These are phyloP conservation scores for Oscheius sp. DNA, from an alignment of 2,888 invertebrate genomes.

Conservation along the genomic window DNA sequence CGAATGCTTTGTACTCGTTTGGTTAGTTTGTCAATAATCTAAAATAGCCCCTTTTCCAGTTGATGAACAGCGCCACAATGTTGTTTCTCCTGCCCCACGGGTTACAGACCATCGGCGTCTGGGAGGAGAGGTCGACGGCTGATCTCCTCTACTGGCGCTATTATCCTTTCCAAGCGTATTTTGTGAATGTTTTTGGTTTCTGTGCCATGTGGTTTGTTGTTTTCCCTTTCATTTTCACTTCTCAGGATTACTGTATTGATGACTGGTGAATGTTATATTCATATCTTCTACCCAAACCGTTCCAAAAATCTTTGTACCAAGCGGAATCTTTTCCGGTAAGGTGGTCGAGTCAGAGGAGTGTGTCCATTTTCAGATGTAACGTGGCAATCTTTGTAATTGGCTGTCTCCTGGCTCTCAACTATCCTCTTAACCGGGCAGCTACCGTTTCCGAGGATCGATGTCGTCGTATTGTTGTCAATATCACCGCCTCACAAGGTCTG, in stretches of 20 bases:
- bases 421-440: slow-evolving; percentile 63
- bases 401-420: slow-evolving; percentile 60
- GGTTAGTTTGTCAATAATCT: slow-evolving; percentile 39
- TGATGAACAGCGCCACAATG: slow-evolving; percentile 67
- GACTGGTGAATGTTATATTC: slow-evolving; percentile 69
- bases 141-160: slow-evolving; percentile 59
- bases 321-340: slow-evolving; percentile 56
- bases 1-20: slow-evolving; percentile 69
- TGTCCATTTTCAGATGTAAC: slow-evolving; percentile 39
- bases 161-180: slow-evolving; percentile 65
- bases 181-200: slow-evolving; percentile 68
- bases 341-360: not conserved
- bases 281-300: slow-evolving; percentile 65
- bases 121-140: slow-evolving; percentile 54
- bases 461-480: slow-evolving; percentile 49
- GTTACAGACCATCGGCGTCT: slow-evolving; percentile 56
- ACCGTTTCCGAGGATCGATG: slow-evolving; percentile 48
- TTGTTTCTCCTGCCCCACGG: slow-evolving; percentile 66
- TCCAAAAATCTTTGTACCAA: slow-evolving; percentile 67
- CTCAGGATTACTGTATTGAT: slow-evolving; percentile 66
- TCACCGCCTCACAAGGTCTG: slow-evolving; percentile 58
- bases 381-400: slow-evolving; percentile 47
- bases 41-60: slow-evolving; percentile 41
- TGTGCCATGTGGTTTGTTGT: slow-evolving; percentile 66
- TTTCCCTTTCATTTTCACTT: not conserved